These are phyloP conservation scores for Schmidtea mediterranea DNA, from an alignment of 1,140 invertebrate genomes.

Conservation along the genomic window DNA sequence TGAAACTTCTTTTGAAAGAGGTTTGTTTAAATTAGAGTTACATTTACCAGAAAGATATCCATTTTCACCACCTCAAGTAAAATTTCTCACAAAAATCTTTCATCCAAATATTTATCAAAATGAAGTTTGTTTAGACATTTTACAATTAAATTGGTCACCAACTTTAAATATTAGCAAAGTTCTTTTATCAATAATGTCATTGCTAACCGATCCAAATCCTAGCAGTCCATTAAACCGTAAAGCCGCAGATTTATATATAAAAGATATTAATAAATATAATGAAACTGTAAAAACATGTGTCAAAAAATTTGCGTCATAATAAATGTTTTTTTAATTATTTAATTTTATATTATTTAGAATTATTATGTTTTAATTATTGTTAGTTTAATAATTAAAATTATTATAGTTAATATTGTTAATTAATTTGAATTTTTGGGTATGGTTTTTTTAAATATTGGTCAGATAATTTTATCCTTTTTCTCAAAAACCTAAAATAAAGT, in stretches of 20 bases:
- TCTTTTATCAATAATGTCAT: slow-evolving; percentile 80
- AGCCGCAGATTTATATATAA: background rate
- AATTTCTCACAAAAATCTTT: slow-evolving; percentile 95
- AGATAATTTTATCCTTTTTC: no score
- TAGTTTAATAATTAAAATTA: no score
- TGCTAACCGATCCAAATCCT: slow-evolving; percentile 49
- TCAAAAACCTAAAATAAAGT: no score
- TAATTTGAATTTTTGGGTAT: no score
- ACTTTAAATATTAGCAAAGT: slow-evolving; percentile 99
- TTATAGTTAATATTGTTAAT: no score
- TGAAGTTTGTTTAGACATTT: slow-evolving; percentile 84
- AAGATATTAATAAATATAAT: background rate
- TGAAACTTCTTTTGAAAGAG: slow-evolving; percentile 90
- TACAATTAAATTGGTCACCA: slow-evolving; percentile 83
- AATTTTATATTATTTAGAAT: no score
- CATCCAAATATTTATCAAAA: slow-evolving; percentile 64
- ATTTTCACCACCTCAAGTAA: slow-evolving; percentile 92
- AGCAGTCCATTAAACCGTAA: background rate
- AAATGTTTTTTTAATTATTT: no score
- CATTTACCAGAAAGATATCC: slow-evolving; percentile 89
- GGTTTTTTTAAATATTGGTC: no score
- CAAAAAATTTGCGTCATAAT: background rate
- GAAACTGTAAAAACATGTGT: background rate
- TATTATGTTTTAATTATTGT: no score
- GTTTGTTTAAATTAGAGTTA: slow-evolving; percentile 79